Evolutionary conservation across 1,140 invertebrate genomes (phyloP).

Genomic region (Homarus americanus): DNA sequence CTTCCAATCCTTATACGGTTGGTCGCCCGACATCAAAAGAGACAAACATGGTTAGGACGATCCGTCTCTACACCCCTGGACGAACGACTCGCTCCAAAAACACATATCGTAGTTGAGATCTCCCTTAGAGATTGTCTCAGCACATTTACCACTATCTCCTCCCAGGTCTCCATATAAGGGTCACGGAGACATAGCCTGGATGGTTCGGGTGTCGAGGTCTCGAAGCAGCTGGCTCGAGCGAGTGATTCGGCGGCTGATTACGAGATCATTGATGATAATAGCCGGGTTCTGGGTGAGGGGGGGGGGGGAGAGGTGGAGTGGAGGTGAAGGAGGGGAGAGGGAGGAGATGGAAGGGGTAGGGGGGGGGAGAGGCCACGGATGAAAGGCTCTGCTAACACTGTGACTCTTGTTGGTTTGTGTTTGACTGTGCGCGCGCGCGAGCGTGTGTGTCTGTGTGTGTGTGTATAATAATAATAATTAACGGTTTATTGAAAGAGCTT

Average conservation of each 20-base stretch:
- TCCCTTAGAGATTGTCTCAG: no score
- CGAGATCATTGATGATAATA: neutral
- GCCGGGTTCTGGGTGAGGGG: neutral
- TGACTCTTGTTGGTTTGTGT: neutral
- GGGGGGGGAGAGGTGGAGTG: neutral
- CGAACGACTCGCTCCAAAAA: no score
- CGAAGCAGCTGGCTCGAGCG: neutral
- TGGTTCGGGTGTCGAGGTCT: no score
- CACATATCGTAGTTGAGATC: no score
- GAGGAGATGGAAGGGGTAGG: neutral
- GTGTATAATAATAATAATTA: no score
- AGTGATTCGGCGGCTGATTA: neutral
- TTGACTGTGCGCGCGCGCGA: neutral
- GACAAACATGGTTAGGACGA: constrained; percentile 13
- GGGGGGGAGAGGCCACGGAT: neutral
- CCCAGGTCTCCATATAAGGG: no score
- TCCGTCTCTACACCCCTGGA: neutral
- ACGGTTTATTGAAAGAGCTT: no score
- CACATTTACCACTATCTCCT: no score
- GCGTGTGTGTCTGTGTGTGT: constrained; percentile 15
- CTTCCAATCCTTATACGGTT: constrained; percentile 8
- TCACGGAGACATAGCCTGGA: no score
- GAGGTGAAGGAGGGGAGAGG: neutral
- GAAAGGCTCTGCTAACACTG: neutral
- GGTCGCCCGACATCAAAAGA: neutral